Percentiles rank a stretch among this genome's conserved stretches.
Evolutionary conservation across 2,888 invertebrate species (phyloP).

Genomic region (Synanthedon tipuliformis): DNA sequence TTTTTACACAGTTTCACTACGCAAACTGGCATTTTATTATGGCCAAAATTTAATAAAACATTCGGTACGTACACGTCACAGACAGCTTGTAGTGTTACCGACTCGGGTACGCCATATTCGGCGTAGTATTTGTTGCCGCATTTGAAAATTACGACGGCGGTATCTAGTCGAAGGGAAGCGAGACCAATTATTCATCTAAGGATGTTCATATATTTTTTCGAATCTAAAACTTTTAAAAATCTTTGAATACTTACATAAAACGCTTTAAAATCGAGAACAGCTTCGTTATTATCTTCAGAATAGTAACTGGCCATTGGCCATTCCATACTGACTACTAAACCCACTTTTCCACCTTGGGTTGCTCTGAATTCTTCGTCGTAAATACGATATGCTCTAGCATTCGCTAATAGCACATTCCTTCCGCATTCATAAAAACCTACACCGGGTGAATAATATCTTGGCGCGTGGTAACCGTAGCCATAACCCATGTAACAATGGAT

Average conservation of each 20-base stretch:
- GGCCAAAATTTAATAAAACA: too few relatives aligned
- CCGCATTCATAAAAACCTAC: constrained; percentile 68
- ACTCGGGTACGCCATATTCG: too few relatives aligned
- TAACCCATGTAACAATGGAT: constrained; percentile 29
- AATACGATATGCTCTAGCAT: constrained; percentile 68
- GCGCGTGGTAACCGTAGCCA: constrained; percentile 22
- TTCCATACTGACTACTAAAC: constrained; percentile 10
- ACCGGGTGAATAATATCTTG: constrained; percentile 31
- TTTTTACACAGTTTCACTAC: too few relatives aligned
- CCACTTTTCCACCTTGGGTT: constrained; percentile 41
- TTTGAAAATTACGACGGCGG: too few relatives aligned
- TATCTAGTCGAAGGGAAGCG: too few relatives aligned
- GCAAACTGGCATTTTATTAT: too few relatives aligned
- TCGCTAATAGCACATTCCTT: constrained; percentile 73
- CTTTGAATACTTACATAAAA: constrained; percentile 14
- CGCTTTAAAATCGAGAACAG: constrained; percentile 7
- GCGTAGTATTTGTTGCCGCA: too few relatives aligned
- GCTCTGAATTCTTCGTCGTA: constrained; percentile 62
- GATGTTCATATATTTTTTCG: too few relatives aligned
- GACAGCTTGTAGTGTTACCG: too few relatives aligned
- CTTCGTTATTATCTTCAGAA: constrained; percentile 10
- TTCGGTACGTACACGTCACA: too few relatives aligned
- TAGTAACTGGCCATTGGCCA: constrained; percentile 13
- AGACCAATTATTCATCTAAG: too few relatives aligned
- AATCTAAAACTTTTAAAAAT: too few relatives aligned